Conservation (phyloP, 2,113 vertebrate genomes). For the Chionodraco myersi region DNA sequence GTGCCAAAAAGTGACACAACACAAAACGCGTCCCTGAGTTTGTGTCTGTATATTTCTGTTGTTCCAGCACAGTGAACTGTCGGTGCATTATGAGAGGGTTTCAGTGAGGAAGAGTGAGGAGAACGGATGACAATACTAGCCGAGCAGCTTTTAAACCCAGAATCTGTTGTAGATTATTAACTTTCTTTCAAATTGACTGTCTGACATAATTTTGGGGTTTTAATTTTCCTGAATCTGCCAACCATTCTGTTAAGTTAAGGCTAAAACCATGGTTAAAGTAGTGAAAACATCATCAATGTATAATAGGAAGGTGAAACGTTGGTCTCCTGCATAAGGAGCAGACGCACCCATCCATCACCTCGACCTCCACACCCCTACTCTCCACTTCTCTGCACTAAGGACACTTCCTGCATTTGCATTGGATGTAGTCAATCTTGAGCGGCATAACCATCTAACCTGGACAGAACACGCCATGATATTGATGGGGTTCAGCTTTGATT, state of each 20-base stretch:
- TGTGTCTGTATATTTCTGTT: slow-evolving; percentile 13
- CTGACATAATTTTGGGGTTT: not conserved
- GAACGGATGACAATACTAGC: not conserved
- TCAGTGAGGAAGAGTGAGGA: slow-evolving; percentile 19
- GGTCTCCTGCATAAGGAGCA: not conserved
- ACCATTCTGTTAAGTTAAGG: not conserved
- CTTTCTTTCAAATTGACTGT: slow-evolving; percentile 21
- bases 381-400: not conserved
- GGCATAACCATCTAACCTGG: not conserved
- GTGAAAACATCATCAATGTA: not conserved
- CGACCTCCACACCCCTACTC: not conserved
- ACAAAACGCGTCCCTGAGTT: slow-evolving; percentile 12
- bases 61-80: slow-evolving; percentile 22
- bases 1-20: slow-evolving; percentile 24
- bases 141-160: slow-evolving; percentile 8
- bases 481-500: not conserved
- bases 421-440: not conserved
- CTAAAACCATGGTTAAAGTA: not conserved
- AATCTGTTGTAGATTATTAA: slow-evolving; percentile 22
- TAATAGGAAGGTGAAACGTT: not conserved
- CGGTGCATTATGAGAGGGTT: slow-evolving; percentile 6
- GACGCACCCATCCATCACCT: not conserved
- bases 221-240: not conserved
- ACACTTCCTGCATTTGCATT: slow-evolving; percentile 3
- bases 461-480: not conserved